A percentile compares a stretch with the other conserved stretches of the same genome.
phyloP scores from a whole-genome alignment of 2,888 invertebrate genomes.

The Agonopterix subpropinquella region DNA sequence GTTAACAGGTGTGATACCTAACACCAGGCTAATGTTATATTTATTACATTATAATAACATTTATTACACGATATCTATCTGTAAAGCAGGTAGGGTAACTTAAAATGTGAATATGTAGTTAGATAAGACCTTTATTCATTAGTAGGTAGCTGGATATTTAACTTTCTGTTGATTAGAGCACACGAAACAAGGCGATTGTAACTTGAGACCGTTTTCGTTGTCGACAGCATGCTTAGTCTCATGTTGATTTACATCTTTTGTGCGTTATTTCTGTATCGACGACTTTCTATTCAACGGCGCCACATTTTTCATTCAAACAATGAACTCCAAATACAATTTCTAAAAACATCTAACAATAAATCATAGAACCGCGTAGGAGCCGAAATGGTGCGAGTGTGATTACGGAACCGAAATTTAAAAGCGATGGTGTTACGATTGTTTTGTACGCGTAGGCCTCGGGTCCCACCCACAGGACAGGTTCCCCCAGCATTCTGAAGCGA shows the following conservation, averaged over 20 bases:
- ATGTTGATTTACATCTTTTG: slow-evolving; percentile 1
- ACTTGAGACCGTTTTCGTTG: too few species aligned
- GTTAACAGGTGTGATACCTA: too few species aligned
- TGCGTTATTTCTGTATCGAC: slow-evolving; percentile 4
- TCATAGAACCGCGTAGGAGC: slow-evolving; percentile 42
- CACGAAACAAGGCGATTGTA: too few species aligned
- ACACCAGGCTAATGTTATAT: too few species aligned
- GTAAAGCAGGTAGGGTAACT: too few species aligned
- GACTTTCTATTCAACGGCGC: slow-evolving; percentile 11
- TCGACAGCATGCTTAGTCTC: neutral
- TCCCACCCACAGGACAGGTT: slow-evolving; percentile 63
- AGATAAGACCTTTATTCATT: too few species aligned
- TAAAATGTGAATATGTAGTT: too few species aligned
- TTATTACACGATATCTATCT: too few species aligned
- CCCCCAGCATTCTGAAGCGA: slow-evolving; percentile 48
- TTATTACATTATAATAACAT: too few species aligned
- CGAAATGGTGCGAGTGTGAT: slow-evolving; percentile 25
- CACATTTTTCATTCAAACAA: slow-evolving; percentile 13
- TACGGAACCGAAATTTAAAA: slow-evolving; percentile 40
- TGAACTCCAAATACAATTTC: slow-evolving; percentile 12
- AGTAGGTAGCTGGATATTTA: too few species aligned
- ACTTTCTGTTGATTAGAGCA: too few species aligned
- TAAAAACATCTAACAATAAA: slow-evolving; percentile 24
- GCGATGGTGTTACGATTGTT: slow-evolving; percentile 35
- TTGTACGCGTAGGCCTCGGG: slow-evolving; percentile 44